A percentile compares a stretch with the other conserved stretches of the same genome.
Conservation (phyloP, 64 coral and sea anemone genomes). For the Stylophora pistillata region DNA sequence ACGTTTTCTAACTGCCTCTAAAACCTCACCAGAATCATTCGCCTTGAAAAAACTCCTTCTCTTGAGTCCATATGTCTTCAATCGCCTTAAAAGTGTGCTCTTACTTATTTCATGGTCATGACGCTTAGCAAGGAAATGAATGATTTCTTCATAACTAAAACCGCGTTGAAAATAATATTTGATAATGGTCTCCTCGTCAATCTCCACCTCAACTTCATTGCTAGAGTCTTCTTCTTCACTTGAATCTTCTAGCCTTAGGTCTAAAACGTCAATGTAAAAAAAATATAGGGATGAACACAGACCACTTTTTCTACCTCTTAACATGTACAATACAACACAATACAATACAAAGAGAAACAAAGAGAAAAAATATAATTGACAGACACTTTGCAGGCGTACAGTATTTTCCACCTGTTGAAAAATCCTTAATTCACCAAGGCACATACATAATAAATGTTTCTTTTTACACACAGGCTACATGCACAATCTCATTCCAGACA, state of each 20-base stretch:
- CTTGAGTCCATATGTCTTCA: constrained; percentile 29
- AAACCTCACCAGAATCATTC: constrained; percentile 43
- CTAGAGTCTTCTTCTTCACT: constrained; percentile 32
- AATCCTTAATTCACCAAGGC: background rate
- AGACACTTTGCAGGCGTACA: background rate
- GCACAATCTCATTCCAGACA: background rate
- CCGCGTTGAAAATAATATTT: constrained; percentile 68
- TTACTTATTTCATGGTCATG: constrained; percentile 53
- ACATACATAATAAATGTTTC: background rate
- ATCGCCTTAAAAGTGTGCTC: constrained; percentile 37
- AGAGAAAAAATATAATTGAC: too few species aligned
- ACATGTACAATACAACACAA: constrained; percentile 26
- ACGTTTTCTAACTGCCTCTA: constrained; percentile 33
- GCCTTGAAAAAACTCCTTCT: constrained; percentile 26
- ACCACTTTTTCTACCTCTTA: constrained; percentile 14
- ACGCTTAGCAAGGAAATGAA: constrained; percentile 14
- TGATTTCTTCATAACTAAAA: constrained; percentile 70
- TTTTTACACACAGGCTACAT: background rate
- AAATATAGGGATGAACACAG: constrained; percentile 10
- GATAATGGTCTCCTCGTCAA: constrained; percentile 66
- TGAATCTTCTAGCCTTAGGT: constrained; percentile 27
- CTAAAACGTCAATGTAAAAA: constrained; percentile 21
- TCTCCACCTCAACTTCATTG: constrained; percentile 30
- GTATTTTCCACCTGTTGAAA: background rate
- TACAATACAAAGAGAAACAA: too few species aligned